These are phyloP conservation scores for Colostygia pectinataria DNA, from an alignment of 2,888 invertebrate genomes.

Conservation along the genomic window DNA sequence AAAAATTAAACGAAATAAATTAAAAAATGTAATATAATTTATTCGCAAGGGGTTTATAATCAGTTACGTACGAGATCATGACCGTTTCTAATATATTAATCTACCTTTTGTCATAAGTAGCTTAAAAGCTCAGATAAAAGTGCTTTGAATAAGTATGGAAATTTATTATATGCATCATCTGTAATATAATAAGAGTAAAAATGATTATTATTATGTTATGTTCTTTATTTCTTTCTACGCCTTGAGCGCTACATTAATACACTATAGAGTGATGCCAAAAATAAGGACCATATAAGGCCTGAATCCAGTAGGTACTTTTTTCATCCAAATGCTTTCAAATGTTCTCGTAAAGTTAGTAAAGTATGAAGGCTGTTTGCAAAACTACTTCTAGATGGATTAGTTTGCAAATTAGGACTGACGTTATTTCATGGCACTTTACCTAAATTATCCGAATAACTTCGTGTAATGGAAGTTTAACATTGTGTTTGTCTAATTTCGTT, in stretches of 20 bases:
- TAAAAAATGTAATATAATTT: neutral
- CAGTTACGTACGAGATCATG: neutral
- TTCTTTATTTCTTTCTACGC: too few relatives aligned
- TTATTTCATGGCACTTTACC: conserved; percentile 26
- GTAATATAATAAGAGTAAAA: too few relatives aligned
- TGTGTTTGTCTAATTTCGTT: conserved; percentile 24
- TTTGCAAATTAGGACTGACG: conserved; percentile 26
- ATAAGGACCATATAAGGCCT: too few relatives aligned
- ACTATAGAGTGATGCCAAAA: too few relatives aligned
- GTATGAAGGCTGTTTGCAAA: conserved; percentile 17
- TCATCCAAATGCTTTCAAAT: conserved; percentile 7
- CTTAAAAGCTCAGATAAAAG: neutral
- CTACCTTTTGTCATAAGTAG: neutral
- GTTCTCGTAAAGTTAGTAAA: neutral
- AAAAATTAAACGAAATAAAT: too few relatives aligned
- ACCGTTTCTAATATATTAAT: neutral
- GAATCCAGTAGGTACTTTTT: conserved; percentile 7
- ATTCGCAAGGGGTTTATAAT: neutral
- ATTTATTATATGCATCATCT: too few relatives aligned
- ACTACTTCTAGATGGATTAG: conserved; percentile 32
- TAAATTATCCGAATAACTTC: conserved; percentile 26
- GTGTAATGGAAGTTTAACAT: conserved; percentile 25
- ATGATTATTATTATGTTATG: too few relatives aligned
- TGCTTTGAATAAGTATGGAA: too few relatives aligned
- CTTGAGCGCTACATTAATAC: too few relatives aligned